Conservation (phyloP, 2,888 invertebrate genomes). For the Hedychridium roseum region DNA sequence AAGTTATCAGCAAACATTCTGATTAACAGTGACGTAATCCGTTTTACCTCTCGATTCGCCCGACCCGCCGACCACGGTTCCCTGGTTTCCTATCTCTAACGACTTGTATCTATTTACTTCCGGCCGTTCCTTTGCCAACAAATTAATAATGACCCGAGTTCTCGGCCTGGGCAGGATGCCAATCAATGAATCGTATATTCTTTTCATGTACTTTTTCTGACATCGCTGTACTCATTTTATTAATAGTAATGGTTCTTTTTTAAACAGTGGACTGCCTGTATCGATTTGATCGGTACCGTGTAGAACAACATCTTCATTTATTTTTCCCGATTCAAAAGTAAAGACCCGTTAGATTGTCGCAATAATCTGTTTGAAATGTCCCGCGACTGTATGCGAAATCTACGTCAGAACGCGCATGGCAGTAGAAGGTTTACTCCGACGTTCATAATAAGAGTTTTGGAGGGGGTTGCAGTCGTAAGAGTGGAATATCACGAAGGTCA, state of each 20-base stretch:
- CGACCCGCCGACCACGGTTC: background rate
- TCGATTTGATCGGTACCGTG: background rate
- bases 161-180: constrained; percentile 17
- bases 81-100: background rate
- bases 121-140: background rate
- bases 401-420: constrained; percentile 17
- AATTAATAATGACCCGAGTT: background rate
- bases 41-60: constrained; percentile 21
- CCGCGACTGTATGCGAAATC: background rate
- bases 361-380: background rate
- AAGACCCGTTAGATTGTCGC: background rate
- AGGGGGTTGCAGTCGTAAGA: constrained; percentile 13
- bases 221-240: too few species aligned
- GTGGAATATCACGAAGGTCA: constrained; percentile 29
- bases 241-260: too few species aligned
- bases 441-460: constrained; percentile 3
- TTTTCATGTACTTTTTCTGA: too few species aligned
- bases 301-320: constrained; percentile 2
- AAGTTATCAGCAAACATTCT: constrained; percentile 32
- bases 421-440: background rate
- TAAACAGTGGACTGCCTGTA: too few species aligned
- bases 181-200: too few species aligned
- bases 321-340: background rate
- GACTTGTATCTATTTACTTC: background rate
- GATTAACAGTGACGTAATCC: constrained; percentile 32